These are phyloP conservation scores for Epinephelus coioides DNA, from an alignment of 2,797 vertebrate genomes.

Conservation along the genomic window DNA sequence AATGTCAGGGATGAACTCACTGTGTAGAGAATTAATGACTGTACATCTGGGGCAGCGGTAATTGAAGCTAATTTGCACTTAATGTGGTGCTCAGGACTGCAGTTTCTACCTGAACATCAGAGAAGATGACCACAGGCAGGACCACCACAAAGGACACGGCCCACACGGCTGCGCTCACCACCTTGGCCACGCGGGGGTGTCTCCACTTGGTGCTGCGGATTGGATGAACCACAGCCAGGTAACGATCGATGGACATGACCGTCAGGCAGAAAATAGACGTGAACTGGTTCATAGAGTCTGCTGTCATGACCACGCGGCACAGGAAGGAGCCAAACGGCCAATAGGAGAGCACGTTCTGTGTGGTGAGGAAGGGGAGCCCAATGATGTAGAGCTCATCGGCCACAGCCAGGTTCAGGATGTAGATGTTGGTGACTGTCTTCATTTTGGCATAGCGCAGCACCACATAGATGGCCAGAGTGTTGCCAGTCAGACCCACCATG, in stretches of 20 bases:
- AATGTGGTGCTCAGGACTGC: neutral
- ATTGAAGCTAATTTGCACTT: neutral
- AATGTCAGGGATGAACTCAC: neutral
- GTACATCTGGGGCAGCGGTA: neutral
- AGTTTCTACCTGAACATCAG: constrained; percentile 87
- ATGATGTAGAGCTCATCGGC: constrained; percentile 97
- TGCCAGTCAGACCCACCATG: constrained; percentile 91
- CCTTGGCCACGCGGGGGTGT: constrained; percentile 92
- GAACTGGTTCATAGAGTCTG: constrained; percentile 97
- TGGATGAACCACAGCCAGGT: constrained; percentile 96
- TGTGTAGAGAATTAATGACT: neutral
- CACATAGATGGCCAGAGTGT: constrained; percentile 96
- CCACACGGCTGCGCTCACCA: constrained; percentile 93
- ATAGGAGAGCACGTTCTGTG: constrained; percentile 96
- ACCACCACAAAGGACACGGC: constrained; percentile 94
- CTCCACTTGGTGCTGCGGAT: constrained; percentile 94
- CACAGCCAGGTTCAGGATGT: constrained; percentile 96
- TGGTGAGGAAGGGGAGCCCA: constrained; percentile 95
- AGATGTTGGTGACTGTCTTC: constrained; percentile 95
- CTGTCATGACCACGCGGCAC: constrained; percentile 95
- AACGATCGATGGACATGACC: constrained; percentile 96
- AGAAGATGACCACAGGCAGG: constrained; percentile 95
- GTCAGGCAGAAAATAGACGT: constrained; percentile 98
- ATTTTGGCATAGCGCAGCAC: constrained; percentile 93
- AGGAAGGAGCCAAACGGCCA: constrained; percentile 97